Conservation (phyloP, 30 jellyfish, hydroid and myxozoan genomes). For the Aurelia sp. region DNA sequence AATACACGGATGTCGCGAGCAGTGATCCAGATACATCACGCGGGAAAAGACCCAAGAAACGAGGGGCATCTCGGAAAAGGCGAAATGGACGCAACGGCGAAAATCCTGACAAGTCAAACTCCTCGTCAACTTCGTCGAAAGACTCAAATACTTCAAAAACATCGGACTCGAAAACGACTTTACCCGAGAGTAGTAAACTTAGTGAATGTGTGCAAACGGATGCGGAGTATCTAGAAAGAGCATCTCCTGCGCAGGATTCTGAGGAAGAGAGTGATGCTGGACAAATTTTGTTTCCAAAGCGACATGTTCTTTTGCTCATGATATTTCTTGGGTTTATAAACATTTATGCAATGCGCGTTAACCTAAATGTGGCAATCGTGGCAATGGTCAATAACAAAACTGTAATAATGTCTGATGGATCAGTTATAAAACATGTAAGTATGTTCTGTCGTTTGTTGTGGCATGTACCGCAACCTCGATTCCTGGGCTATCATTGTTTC, state of each 20-base stretch:
- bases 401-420: conserved; percentile 66
- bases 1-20: conserved; percentile 41
- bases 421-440: conserved; percentile 60
- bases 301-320: conserved; percentile 72
- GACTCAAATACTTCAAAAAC: conserved; percentile 5
- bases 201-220: conserved; percentile 63
- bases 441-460: not conserved
- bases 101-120: conserved; percentile 11
- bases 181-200: not conserved
- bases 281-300: conserved; percentile 62
- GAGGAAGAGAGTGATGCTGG: conserved; percentile 2
- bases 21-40: not conserved
- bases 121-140: not conserved
- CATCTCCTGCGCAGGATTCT: conserved; percentile 10
- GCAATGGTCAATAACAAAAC: conserved; percentile 90
- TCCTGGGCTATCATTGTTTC: no score
- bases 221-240: conserved; percentile 39
- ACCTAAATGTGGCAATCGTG: conserved; percentile 81
- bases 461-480: no score
- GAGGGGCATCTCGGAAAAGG: conserved; percentile 7
- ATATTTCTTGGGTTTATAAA: conserved; percentile 78
- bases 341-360: conserved; percentile 82
- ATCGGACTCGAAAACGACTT: not conserved
- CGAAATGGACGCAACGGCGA: not conserved
- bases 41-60: not conserved